Base-by-base conservation (phyloP, 2,797 vertebrate genomes). In the Falco biarmicus region DNA sequence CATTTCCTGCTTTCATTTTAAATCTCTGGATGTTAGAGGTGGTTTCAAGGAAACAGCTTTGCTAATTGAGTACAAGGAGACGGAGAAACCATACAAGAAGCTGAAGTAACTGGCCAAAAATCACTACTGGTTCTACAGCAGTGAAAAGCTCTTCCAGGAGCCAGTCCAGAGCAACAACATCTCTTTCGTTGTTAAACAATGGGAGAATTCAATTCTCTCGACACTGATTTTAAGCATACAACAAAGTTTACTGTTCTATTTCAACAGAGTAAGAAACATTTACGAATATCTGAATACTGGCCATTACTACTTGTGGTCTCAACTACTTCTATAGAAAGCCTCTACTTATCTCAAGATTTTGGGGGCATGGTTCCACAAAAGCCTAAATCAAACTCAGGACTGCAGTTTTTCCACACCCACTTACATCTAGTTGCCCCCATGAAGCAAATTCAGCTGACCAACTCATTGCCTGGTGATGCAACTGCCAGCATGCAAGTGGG, bases 181-280 rank as follows among this genome's bases (percentile, higher is more conserved):
- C 32, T 79, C 84, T 79, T 92, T 87, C 70, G 77, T 22, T 15
- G 16, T 17, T 69, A 48, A 93, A 96, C 59, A 84, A 69, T 13
- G 21, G n/a, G 12, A 89, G 47, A 90, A 93, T 76, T 91, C 66
- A 89, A 79, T 59, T 90, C 84, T 60, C 53, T 48, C 41, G 29
- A 93, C 32, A 57, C 45, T 6, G 19, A 79, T 59, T 90, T 92
- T 73, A 92, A 84, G 81, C 60, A 81, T 26, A 60, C n/a, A 70
- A 37, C 31, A 37, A 76, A 79, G 43, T 76, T 87, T 63, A 74
- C 51, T 51, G 18, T 17, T 80, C 39, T 37, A 15, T 34, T 79
- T 84, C 54, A 65, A 39, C 77, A 37, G 26, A 74, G 31, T 29
- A n/a, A 78, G 59, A 68, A 53, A 37, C 5, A 3, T 71, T 92